Percentiles rank a stretch among this genome's conserved stretches.
Evolutionary conservation across 2,113 vertebrate species (phyloP).

Genomic region (Balaeniceps rex): DNA sequence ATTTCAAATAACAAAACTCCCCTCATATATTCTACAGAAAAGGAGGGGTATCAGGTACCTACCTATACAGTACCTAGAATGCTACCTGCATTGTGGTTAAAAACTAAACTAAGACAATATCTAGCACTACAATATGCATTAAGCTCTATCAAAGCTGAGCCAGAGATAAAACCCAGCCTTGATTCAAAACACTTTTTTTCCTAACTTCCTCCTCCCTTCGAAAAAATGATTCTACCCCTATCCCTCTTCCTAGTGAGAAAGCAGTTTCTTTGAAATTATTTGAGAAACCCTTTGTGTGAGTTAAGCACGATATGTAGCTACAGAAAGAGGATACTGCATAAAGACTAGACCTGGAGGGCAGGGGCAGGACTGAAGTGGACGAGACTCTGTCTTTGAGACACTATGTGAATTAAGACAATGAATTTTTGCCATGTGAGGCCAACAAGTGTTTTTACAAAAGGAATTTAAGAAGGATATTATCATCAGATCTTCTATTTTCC

Average conservation of each 20-base stretch:
- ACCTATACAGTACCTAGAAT: neutral
- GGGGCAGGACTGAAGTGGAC: neutral
- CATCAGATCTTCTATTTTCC: neutral
- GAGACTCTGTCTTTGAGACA: neutral
- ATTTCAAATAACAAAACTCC: neutral
- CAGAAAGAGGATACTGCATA: neutral
- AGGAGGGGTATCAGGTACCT: neutral
- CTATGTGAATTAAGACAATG: neutral
- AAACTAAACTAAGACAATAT: neutral
- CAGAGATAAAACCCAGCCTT: neutral
- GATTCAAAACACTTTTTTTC: neutral
- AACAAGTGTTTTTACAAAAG: neutral
- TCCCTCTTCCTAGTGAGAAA: neutral
- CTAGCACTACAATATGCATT: neutral
- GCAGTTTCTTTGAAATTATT: neutral
- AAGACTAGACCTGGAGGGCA: neutral
- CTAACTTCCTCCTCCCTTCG: neutral
- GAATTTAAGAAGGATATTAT: neutral
- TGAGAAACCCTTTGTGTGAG: neutral
- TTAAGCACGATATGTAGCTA: neutral
- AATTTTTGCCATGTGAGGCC: neutral
- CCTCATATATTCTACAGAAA: neutral
- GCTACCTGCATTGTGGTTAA: neutral
- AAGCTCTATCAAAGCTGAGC: neutral
- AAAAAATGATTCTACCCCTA: neutral